Conservation (phyloP, 2,797 vertebrate genomes). For the Acomys russatus region DNA sequence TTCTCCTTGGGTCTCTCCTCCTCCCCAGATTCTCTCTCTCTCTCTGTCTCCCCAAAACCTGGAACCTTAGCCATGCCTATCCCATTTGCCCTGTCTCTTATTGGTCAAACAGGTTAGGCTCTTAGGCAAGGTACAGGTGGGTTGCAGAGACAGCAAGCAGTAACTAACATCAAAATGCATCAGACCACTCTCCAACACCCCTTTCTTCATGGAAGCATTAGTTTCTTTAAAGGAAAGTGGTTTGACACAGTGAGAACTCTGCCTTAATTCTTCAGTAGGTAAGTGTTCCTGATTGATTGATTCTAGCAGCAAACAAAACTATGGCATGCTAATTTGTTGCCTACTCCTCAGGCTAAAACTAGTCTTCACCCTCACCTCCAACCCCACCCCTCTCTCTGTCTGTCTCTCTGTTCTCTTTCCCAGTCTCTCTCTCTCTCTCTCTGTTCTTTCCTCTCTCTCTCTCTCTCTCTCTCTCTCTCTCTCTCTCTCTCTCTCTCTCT, state of each 20-base stretch:
- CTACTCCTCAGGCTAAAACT: neutral
- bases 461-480: neutral
- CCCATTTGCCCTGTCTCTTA: too few species aligned
- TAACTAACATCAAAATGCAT: too few species aligned
- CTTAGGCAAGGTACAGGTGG: too few species aligned
- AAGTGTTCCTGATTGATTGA: constrained; percentile 50
- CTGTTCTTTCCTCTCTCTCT: too few species aligned
- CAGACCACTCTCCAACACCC: too few species aligned
- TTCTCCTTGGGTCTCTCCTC: too few species aligned
- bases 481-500: neutral
- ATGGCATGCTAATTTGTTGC: neutral
- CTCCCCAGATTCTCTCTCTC: too few species aligned
- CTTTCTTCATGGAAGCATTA: too few species aligned
- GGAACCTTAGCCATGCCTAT: too few species aligned
- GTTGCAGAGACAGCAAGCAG: too few species aligned
- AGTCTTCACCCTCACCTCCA: neutral
- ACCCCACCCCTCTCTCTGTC: neutral
- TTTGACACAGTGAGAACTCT: constrained; percentile 48
- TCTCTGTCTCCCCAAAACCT: too few species aligned
- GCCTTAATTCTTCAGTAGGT: constrained; percentile 15
- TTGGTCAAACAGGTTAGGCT: too few species aligned
- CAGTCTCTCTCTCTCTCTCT: neutral
- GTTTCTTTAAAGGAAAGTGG: constrained; percentile 51
- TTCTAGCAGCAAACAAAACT: constrained; percentile 58
- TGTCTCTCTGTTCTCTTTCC: neutral